Conservation (phyloP, 1,140 invertebrate species). For the Platorchestia sp. region DNA sequence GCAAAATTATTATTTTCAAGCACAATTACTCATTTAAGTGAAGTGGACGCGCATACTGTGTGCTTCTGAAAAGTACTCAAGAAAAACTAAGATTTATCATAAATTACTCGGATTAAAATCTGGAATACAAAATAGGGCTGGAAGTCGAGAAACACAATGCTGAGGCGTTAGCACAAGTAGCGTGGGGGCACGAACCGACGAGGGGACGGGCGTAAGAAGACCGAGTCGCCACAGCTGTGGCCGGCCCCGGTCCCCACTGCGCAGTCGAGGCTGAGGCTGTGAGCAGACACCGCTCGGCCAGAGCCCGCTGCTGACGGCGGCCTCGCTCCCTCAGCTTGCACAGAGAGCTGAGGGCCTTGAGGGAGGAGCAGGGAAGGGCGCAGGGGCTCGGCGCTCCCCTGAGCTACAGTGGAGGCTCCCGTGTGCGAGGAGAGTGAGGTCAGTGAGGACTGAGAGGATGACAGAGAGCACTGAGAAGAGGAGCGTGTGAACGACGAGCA, state of each 20-base stretch:
- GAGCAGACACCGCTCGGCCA: neutral
- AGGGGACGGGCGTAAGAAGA: constrained; percentile 66
- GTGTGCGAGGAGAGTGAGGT: constrained; percentile 30
- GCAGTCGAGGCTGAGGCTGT: constrained; percentile 32
- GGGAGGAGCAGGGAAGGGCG: neutral
- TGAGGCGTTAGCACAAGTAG: neutral
- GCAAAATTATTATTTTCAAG: too few relatives aligned
- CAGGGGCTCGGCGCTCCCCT: neutral
- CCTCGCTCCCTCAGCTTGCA: neutral
- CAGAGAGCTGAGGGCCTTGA: neutral
- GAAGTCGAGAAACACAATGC: neutral
- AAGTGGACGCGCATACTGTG: too few relatives aligned
- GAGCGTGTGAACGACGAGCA: constrained; percentile 14
- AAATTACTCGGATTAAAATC: too few relatives aligned
- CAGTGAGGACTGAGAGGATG: constrained; percentile 46
- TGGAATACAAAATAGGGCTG: too few relatives aligned
- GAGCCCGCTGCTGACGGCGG: neutral
- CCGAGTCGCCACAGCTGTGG: neutral
- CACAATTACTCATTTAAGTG: too few relatives aligned
- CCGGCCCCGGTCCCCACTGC: neutral
- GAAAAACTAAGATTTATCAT: too few relatives aligned
- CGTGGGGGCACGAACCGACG: constrained; percentile 58
- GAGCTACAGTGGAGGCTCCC: neutral
- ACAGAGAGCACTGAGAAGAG: constrained; percentile 23
- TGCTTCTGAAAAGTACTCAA: too few relatives aligned